Percentiles rank a stretch among this genome's conserved stretches.
Evolutionary conservation across 2,113 vertebrate genomes (phyloP).

Genomic region (Columbina picui): DNA sequence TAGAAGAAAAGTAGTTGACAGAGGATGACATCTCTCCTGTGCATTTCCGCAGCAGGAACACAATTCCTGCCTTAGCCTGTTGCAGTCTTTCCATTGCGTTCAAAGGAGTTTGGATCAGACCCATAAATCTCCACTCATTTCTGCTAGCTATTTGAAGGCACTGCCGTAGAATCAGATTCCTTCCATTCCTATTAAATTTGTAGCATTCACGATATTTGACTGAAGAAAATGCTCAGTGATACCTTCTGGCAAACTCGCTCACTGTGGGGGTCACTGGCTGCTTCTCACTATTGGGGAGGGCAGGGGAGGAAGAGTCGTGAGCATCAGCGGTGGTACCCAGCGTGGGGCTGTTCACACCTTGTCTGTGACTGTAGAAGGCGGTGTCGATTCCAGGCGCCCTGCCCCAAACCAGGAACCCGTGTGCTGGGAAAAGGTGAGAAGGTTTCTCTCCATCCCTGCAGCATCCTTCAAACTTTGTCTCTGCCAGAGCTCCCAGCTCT

Average conservation of each 20-base stretch:
- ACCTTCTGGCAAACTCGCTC: background rate
- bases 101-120: conserved; percentile 14
- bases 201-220: background rate
- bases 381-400: fast-evolving
- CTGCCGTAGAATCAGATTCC: background rate
- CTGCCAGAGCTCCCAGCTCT: background rate
- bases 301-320: background rate
- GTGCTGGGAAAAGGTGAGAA: background rate
- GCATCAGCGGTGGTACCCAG: background rate
- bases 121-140: conserved; percentile 12
- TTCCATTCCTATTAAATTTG: background rate
- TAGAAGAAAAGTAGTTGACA: background rate
- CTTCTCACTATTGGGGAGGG: background rate
- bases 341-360: background rate
- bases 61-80: background rate
- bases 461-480: background rate
- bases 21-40: background rate
- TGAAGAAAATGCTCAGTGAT: background rate
- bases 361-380: fast-evolving
- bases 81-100: background rate
- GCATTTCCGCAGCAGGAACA: background rate
- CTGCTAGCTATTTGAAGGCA: background rate
- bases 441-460: background rate
- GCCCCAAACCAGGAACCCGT: background rate
- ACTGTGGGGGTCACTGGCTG: background rate